Evolutionary conservation across 2,888 invertebrate genomes (phyloP).

Genomic region (Timema podura): DNA sequence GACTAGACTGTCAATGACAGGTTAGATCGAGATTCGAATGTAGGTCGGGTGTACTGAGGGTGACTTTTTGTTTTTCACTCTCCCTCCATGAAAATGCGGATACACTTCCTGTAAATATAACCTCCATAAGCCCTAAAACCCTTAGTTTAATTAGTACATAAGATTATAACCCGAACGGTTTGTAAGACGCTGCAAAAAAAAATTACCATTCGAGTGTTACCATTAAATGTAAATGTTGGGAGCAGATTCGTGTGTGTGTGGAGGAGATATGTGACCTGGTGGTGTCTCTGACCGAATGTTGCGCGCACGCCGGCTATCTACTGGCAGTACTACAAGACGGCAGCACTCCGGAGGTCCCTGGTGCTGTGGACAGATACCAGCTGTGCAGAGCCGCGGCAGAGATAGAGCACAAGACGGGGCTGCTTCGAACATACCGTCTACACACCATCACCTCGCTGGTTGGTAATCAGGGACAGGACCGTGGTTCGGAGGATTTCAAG

Average conservation of each 20-base stretch:
- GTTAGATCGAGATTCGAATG: no score
- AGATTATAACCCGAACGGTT: no score
- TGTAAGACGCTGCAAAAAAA: no score
- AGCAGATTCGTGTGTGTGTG: constrained; percentile 31
- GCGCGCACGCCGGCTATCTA: constrained; percentile 40
- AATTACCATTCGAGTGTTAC: no score
- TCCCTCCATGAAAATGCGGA: no score
- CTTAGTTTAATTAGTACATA: no score
- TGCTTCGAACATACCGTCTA: constrained; percentile 24
- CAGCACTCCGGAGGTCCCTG: constrained; percentile 35
- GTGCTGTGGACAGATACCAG: constrained; percentile 40
- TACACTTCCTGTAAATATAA: no score
- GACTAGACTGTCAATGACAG: no score
- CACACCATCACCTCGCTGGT: constrained; percentile 28
- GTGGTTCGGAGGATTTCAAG: no score
- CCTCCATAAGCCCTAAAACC: no score
- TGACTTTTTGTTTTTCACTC: no score
- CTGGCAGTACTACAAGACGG: constrained; percentile 35
- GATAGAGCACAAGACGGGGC: constrained; percentile 35
- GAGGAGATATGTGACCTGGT: constrained; percentile 39
- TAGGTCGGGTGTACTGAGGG: no score
- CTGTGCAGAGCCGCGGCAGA: constrained; percentile 40
- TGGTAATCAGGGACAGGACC: not conserved
- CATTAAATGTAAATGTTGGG: not conserved
- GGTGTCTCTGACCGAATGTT: constrained; percentile 39